Evolutionary conservation across 2,888 invertebrate species (phyloP).

Genomic region (Sinhomidia bicolor): DNA sequence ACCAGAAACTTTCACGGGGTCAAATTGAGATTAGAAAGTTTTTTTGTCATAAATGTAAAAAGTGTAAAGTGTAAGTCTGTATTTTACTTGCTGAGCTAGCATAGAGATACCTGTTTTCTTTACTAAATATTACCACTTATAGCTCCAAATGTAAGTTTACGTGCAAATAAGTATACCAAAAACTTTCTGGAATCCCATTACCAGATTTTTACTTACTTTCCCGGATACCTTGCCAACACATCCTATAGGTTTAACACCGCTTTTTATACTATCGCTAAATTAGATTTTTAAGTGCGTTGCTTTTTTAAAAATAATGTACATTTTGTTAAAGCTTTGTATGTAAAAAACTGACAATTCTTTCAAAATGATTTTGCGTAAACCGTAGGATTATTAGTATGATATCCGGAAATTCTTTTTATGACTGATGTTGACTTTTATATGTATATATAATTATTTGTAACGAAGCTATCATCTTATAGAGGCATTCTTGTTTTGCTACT

Average conservation of each 20-base stretch:
- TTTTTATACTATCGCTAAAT: neutral
- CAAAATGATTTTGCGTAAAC: no score
- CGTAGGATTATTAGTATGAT: no score
- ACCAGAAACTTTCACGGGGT: neutral
- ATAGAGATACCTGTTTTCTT: neutral
- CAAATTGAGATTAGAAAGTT: neutral
- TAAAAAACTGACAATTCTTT: no score
- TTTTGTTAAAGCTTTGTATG: no score
- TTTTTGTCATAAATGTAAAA: neutral
- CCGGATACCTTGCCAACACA: neutral
- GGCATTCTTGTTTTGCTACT: neutral
- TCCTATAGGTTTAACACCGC: neutral
- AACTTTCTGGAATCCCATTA: neutral
- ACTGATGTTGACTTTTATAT: no score
- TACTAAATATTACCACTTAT: slow-evolving; percentile 29
- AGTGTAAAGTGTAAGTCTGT: neutral
- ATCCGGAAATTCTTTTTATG: no score
- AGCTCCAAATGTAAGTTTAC: slow-evolving; percentile 44
- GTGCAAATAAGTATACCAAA: neutral
- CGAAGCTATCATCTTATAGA: neutral
- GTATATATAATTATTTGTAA: neutral
- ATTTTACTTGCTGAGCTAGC: neutral
- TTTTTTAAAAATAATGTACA: no score
- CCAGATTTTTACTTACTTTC: neutral
- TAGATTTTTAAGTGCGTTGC: no score